Evolutionary conservation across 92 coral and sea anemone species (phyloP), one percentile per base, ranked within the genome.

Genomic region (Desmophyllum pertusum): DNA sequence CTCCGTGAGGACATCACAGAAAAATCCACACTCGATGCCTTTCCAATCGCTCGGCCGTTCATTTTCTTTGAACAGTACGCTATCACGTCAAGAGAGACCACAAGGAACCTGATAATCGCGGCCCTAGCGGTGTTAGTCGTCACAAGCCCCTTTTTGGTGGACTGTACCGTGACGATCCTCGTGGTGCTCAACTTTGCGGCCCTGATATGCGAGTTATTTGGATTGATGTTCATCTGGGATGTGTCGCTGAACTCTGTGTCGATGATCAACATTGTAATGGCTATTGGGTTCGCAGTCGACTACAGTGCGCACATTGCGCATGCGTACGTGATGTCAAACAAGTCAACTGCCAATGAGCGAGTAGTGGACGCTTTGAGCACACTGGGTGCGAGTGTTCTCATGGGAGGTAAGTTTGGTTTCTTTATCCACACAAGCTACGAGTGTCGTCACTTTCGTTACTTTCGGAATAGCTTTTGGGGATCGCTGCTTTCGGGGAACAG

Each of bases 391-490:
- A 91, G 94, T 85, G 94, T 91, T 5, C 43, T 85, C 30, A 57
- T 88, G 64, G 94, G 94, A 84, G 94, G 94, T 91, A 77, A 61
- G 87, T 40, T n/a, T n/a, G n/a, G n/a, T n/a, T n/a, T n/a, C n/a
- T n/a, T n/a, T n/a, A n/a, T n/a, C n/a, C n/a, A n/a, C n/a, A n/a
- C n/a, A n/a, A n/a, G n/a, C n/a, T n/a, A n/a, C n/a, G n/a, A n/a
- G n/a, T n/a, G n/a, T n/a, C n/a, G n/a, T n/a, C n/a, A n/a, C n/a
- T n/a, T n/a, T n/a, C n/a, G n/a, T n/a, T n/a, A n/a, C n/a, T n/a
- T n/a, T n/a, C n/a, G n/a, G n/a, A n/a, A n/a, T n/a, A n/a, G n/a
- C n/a, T n/a, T n/a, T n/a, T n/a, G n/a, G n/a, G n/a, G n/a, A n/a
- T n/a, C n/a, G n/a, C n/a, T n/a, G n/a, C n/a, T n/a, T n/a, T n/a